Percentiles rank a stretch among this genome's conserved stretches.
Evolutionary conservation across 2,113 vertebrate genomes (phyloP).

Genomic region (Cryptotis parvus): DNA sequence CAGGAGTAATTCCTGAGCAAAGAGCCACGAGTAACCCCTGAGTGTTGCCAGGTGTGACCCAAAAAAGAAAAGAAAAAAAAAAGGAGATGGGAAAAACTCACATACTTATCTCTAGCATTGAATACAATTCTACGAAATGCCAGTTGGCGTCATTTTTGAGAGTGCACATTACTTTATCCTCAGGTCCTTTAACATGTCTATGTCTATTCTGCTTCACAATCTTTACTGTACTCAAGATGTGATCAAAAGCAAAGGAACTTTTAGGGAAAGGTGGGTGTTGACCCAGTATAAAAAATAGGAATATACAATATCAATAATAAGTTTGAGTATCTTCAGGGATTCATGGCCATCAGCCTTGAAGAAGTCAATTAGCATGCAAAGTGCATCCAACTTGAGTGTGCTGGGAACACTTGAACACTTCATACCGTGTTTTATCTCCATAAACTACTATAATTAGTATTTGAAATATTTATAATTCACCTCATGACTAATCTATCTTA

Average conservation of each 20-base stretch:
- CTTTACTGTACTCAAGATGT: constrained; percentile 39
- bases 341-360: constrained; percentile 63
- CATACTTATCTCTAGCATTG: no score
- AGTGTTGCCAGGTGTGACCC: no score
- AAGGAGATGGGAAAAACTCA: no score
- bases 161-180: constrained; percentile 9
- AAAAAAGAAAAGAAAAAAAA: no score
- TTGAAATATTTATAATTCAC: constrained; percentile 80
- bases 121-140: neutral
- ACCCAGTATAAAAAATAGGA: constrained; percentile 64
- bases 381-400: constrained; percentile 66
- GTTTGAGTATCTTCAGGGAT: constrained; percentile 74
- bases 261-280: constrained; percentile 53
- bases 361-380: constrained; percentile 76
- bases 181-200: neutral
- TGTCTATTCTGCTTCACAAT: constrained; percentile 45
- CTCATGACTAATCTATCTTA: constrained; percentile 76
- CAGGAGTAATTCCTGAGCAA: no score
- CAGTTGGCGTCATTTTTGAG: constrained; percentile 32
- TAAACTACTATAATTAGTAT: constrained; percentile 82
- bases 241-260: constrained; percentile 59
- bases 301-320: constrained; percentile 65
- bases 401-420: constrained; percentile 81
- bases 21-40: no score
- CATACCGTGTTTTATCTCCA: constrained; percentile 77